Percentiles rank a stretch among this genome's conserved stretches.
phyloP scores from a whole-genome alignment of 2,113 vertebrate species.

The Theristicus caerulescens region DNA sequence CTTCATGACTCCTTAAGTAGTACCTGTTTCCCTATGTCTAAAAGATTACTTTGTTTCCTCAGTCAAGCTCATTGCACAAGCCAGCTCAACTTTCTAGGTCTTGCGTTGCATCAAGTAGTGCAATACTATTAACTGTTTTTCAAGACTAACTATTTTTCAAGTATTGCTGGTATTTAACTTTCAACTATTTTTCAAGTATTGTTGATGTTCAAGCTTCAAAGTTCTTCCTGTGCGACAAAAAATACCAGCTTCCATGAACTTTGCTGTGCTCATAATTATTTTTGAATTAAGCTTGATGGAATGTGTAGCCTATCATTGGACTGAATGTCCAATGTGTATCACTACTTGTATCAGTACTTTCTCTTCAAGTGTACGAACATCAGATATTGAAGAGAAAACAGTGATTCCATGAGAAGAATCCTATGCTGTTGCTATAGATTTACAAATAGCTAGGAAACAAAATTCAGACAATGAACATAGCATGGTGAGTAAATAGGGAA shows the following conservation, averaged over 20 bases:
- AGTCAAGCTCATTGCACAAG: background rate
- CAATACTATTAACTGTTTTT: background rate
- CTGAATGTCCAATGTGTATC: background rate
- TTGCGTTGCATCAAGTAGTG: background rate
- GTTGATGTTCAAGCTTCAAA: background rate
- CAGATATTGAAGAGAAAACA: background rate
- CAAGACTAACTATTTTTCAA: background rate
- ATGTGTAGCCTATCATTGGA: background rate
- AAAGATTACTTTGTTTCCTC: background rate
- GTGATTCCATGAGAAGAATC: background rate
- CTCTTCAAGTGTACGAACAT: background rate
- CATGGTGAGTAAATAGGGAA: background rate
- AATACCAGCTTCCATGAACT: background rate
- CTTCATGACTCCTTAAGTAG: background rate
- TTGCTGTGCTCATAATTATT: background rate
- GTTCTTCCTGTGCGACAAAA: background rate
- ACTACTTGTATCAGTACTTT: background rate
- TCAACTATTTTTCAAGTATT: background rate
- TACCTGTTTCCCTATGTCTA: background rate
- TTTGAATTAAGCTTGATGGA: background rate
- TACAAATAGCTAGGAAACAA: background rate
- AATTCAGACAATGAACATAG: background rate
- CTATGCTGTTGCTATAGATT: background rate
- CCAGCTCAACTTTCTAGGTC: background rate
- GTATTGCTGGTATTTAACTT: background rate